Evolutionary conservation across 2,797 vertebrate species (phyloP).

Genomic region (Chaetophractus vellerosus): DNA sequence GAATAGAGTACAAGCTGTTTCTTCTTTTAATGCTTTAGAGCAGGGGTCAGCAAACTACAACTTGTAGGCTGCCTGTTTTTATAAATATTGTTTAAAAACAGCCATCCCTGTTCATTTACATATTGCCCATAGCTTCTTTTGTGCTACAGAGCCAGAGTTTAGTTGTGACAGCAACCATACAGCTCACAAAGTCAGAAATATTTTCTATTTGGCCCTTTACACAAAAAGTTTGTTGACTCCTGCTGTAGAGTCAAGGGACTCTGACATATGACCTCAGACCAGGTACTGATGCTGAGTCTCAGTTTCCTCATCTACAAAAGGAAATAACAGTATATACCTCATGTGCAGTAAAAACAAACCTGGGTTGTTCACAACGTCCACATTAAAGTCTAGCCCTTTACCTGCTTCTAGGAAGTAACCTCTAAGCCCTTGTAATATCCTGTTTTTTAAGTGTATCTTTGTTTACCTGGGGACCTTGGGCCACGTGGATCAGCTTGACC

Average conservation of each 20-base stretch:
- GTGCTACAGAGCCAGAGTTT: not conserved
- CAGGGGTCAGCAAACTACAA: not conserved
- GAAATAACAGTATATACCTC: not conserved
- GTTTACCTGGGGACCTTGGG: not conserved
- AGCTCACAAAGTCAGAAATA: not conserved
- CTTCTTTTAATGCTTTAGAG: not conserved
- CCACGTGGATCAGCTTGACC: not conserved
- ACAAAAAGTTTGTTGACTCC: not conserved
- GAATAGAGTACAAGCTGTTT: not conserved
- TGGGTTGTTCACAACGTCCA: not conserved
- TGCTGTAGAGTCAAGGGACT: not conserved
- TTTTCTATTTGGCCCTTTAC: not conserved
- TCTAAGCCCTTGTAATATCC: not conserved
- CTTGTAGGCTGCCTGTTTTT: not conserved
- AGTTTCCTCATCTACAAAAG: slow-evolving; percentile 9
- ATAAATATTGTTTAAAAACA: not conserved
- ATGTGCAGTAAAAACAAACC: not conserved
- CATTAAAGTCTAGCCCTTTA: not conserved
- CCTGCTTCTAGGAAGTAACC: not conserved
- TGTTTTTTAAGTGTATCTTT: not conserved
- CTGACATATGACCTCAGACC: not conserved
- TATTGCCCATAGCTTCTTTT: not conserved
- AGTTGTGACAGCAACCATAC: not conserved
- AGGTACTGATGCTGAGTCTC: not conserved
- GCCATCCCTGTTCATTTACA: not conserved